These are phyloP conservation scores for Globodera ellingtonae DNA, from an alignment of 1,140 invertebrate genomes.

Conservation along the genomic window DNA sequence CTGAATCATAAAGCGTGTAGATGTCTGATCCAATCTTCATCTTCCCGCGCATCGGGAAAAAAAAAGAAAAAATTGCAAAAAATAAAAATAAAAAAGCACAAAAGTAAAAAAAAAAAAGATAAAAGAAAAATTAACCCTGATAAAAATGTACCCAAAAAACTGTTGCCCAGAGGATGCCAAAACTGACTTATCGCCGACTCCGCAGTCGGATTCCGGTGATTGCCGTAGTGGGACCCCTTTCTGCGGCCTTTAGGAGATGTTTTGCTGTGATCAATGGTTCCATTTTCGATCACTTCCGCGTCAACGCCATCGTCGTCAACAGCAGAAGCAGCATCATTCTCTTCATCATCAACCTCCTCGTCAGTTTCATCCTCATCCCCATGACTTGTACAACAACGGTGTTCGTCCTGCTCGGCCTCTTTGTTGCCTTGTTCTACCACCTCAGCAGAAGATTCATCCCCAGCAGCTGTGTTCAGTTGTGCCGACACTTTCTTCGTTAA, in stretches of 20 bases:
- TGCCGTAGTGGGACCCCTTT: not conserved
- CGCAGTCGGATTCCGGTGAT: conserved; percentile 3
- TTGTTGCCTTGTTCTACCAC: not conserved
- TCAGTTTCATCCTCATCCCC: not conserved
- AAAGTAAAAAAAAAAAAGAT: not conserved
- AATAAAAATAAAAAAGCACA: not conserved
- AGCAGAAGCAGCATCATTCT: not conserved
- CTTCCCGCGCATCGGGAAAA: too few species aligned
- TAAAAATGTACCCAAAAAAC: too few species aligned
- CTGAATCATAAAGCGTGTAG: too few species aligned
- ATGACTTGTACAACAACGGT: not conserved
- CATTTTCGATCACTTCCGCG: not conserved
- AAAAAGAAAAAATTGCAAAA: too few species aligned
- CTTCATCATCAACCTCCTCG: not conserved
- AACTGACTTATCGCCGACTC: conserved; percentile 7
- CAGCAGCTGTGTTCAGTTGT: not conserved
- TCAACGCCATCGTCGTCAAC: not conserved
- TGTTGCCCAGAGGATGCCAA: not conserved
- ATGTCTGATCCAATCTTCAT: too few species aligned
- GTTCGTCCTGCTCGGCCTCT: not conserved
- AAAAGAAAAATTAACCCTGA: too few species aligned
- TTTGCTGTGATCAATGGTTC: not conserved
- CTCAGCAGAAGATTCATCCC: not conserved
- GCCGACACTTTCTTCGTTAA: not conserved
- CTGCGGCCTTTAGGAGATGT: not conserved